These are phyloP conservation scores for Tichodroma muraria DNA, from an alignment of 2,113 vertebrate genomes.

Conservation along the genomic window DNA sequence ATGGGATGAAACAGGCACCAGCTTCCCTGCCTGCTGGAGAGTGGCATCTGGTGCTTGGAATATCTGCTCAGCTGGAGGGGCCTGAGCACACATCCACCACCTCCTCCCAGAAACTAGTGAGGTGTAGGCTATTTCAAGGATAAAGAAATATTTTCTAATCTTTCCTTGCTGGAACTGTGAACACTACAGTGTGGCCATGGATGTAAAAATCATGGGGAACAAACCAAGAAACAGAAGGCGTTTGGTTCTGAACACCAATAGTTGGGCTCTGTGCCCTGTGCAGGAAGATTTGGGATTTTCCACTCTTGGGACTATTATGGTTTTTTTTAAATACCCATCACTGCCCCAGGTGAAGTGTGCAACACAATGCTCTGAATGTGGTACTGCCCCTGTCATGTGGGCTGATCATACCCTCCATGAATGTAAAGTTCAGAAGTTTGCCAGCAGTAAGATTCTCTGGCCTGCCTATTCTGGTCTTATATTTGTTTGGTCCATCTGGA, in stretches of 20 bases:
- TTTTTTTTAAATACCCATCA: not conserved
- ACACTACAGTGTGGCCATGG: not conserved
- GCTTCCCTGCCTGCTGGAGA: not conserved
- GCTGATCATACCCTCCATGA: not conserved
- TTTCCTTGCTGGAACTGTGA: not conserved
- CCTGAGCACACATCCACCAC: not conserved
- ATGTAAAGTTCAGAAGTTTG: not conserved
- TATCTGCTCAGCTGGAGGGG: not conserved
- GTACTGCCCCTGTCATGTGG: not conserved
- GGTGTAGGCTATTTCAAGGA: not conserved
- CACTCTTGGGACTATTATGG: not conserved
- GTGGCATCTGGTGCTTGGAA: not conserved
- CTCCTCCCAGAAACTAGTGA: not conserved
- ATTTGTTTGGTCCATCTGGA: not conserved
- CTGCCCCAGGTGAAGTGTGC: not conserved
- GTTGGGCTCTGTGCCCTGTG: not conserved
- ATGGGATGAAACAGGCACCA: not conserved
- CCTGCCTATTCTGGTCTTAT: not conserved
- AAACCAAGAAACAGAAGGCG: not conserved
- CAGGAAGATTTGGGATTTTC: not conserved
- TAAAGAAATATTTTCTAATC: not conserved
- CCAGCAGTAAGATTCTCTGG: not conserved
- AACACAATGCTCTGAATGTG: not conserved
- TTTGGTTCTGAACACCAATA: not conserved
- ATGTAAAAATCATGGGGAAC: not conserved